phyloP scores from a whole-genome alignment of 64 coral and sea anemone genomes.

The Actinia equina region DNA sequence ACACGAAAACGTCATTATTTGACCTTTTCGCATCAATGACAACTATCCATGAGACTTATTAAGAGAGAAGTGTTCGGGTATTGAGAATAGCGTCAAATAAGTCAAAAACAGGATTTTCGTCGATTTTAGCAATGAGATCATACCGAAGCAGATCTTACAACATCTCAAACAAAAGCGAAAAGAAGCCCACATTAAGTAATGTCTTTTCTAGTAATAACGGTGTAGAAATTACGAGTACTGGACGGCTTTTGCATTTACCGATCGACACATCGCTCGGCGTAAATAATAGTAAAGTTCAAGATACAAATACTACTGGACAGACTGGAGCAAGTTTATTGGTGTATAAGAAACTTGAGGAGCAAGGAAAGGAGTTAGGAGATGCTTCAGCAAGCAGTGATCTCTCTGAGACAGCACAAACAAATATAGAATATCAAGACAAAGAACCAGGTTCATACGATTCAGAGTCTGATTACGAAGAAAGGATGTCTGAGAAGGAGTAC shows the following conservation, averaged over 20 bases:
- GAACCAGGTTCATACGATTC: background rate
- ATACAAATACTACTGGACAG: background rate
- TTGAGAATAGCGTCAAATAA: background rate
- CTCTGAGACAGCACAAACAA: background rate
- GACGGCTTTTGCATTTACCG: background rate
- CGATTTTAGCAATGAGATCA: background rate
- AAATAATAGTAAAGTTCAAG: background rate
- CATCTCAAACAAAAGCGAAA: background rate
- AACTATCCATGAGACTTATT: background rate
- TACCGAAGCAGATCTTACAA: background rate
- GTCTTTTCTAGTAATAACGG: background rate
- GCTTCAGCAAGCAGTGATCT: background rate
- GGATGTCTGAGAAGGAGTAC: background rate
- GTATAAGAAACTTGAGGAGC: background rate
- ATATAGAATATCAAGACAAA: background rate
- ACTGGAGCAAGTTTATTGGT: background rate
- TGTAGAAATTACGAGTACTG: background rate
- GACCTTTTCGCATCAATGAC: background rate
- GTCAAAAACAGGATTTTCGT: background rate
- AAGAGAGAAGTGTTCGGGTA: background rate
- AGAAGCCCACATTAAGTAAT: background rate
- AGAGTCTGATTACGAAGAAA: background rate
- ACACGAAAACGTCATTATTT: background rate
- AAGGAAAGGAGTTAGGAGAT: background rate
- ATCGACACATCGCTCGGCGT: background rate